These are phyloP conservation scores for Drosophila arawakana DNA, from an alignment of 1,140 invertebrate genomes.

Conservation along the genomic window DNA sequence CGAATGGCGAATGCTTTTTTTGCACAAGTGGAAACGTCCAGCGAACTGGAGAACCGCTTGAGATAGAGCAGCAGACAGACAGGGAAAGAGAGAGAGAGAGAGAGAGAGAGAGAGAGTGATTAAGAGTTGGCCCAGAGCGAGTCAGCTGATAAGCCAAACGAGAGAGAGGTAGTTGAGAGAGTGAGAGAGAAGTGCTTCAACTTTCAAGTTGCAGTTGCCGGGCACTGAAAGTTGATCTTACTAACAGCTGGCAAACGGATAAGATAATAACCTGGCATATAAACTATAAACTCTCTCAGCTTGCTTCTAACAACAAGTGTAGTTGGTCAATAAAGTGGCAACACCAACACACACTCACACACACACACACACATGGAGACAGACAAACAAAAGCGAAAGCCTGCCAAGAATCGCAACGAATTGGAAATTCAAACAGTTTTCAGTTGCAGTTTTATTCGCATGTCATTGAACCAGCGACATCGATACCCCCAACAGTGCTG, in stretches of 20 bases:
- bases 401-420: constrained; percentile 19
- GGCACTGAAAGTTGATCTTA: constrained; percentile 32
- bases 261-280: constrained; percentile 27
- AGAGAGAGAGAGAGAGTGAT: constrained; percentile 10
- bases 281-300: constrained; percentile 7
- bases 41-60: constrained; percentile 26
- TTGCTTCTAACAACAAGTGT: constrained; percentile 17
- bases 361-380: not conserved
- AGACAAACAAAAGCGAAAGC: constrained; percentile 32
- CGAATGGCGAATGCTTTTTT: constrained; percentile 58
- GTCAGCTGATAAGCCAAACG: constrained; percentile 53
- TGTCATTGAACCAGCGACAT: constrained; percentile 22
- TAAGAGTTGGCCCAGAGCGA: constrained; percentile 38
- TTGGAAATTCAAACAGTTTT: constrained; percentile 8
- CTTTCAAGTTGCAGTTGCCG: constrained; percentile 25
- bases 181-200: constrained; percentile 17
- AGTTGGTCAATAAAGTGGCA: constrained; percentile 15
- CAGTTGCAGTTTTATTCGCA: constrained; percentile 7
- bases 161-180: not conserved
- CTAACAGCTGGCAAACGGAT: constrained; percentile 32
- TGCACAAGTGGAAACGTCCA: constrained; percentile 12
- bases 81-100: constrained; percentile 21
- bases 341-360: constrained; percentile 1
- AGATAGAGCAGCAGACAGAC: constrained; percentile 11
- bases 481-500: too few species aligned